Evolutionary conservation across 2,113 vertebrate genomes (phyloP), one percentile per base, ranked within the genome.

Genomic region (Osmerus mordax): DNA sequence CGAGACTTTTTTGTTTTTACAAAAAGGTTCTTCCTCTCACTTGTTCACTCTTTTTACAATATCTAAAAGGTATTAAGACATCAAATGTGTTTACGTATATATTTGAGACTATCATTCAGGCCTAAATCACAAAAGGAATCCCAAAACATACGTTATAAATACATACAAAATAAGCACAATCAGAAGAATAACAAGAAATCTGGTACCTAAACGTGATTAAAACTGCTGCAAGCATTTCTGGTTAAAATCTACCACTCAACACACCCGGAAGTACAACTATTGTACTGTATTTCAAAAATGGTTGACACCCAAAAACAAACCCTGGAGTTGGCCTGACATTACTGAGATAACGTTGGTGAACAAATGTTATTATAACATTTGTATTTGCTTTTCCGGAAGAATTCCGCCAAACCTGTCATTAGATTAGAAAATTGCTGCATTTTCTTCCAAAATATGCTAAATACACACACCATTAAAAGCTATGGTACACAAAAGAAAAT

Each of bases 41-140:
- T 76, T 84, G 60, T 85, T 89, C 82, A 84, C 76, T 88, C 81
- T 90, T 90, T 92, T 89, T 91, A 90, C 88, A 90, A 91, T 86
- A 90, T 92, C 91, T 90, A 93, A 92, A 93, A 92, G 89, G 82
- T 89, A 86, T 91, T 83, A 90, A 92, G 91, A 92, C 91, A 91
- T 92, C 87, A 84, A 92, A 89, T 90, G 86, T 89, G 89, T 90
- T 89, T 87, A 91, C 87, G 87, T 82, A 84, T 85, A 87, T 87
- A 87, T 89, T 87, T 78, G 81, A 86, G 86, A 90, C 87, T 91
- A 91, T 89, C 86, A 76, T 89, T 89, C 89, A 91, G 89, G 89
- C 84, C 90, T 89, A 90, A 87, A 86, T 88, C 89, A 91, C 88
- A 86, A 87, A 90, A 89, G 78, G 78, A 90, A 89, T 75, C 74